A percentile compares a stretch with the other conserved stretches of the same genome.
These are phyloP conservation scores for Scyliorhinus canicula DNA, from an alignment of 2,797 vertebrate genomes.

Conservation along the genomic window DNA sequence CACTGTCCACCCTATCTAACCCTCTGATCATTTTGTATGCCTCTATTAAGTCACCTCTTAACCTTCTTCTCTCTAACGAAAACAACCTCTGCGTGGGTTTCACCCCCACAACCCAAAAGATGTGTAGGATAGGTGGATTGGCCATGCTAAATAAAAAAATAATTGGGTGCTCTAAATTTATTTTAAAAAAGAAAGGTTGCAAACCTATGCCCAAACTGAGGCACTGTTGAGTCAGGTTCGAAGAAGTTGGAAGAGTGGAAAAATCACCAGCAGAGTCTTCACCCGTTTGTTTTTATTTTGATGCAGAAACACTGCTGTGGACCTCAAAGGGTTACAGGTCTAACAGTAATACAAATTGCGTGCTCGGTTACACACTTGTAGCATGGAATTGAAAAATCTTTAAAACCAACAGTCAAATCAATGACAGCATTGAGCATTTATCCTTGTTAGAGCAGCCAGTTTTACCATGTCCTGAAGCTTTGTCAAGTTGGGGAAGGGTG, in stretches of 20 bases:
- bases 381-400: neutral
- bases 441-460: neutral
- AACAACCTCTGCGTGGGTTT: too few relatives aligned
- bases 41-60: too few relatives aligned
- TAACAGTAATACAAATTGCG: neutral
- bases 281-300: neutral
- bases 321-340: neutral
- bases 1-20: too few relatives aligned
- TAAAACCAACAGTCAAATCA: slow-evolving; percentile 1
- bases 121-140: too few relatives aligned
- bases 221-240: neutral
- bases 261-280: neutral
- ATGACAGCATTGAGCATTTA: neutral
- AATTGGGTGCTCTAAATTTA: too few relatives aligned
- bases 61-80: too few relatives aligned
- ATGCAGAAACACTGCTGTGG: neutral
- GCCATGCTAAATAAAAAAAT: too few relatives aligned
- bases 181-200: too few relatives aligned
- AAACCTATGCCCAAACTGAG: neutral
- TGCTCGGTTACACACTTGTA: neutral
- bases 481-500: too few relatives aligned
- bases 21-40: too few relatives aligned
- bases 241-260: neutral
- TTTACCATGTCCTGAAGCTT: neutral
- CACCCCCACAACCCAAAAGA: too few relatives aligned